These are phyloP conservation scores for Ataeniobius toweri DNA, from an alignment of 2,797 vertebrate genomes.

Conservation along the genomic window DNA sequence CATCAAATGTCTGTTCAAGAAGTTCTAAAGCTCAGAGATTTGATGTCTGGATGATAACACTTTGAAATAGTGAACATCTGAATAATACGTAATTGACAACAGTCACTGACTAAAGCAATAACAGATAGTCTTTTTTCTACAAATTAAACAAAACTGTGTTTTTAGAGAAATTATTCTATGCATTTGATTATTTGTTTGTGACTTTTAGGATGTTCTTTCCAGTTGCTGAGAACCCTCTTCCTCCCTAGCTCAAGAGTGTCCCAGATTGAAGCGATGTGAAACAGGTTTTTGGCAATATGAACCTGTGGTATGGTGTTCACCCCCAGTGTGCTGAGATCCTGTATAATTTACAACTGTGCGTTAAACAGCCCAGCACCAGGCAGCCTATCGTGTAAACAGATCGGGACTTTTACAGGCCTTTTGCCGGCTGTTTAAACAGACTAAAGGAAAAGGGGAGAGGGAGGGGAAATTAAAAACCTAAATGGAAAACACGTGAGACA, in stretches of 20 bases:
- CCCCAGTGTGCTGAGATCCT: conserved; percentile 70
- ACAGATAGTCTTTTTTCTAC: conserved; percentile 24
- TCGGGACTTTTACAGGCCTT: conserved; percentile 74
- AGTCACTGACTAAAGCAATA: background rate
- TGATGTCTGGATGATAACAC: conserved; percentile 21
- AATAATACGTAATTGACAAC: conserved; percentile 11
- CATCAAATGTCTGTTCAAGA: background rate
- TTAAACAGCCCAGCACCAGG: conserved; percentile 79
- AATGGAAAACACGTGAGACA: conserved; percentile 82
- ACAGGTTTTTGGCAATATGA: conserved; percentile 68
- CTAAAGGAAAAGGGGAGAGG: conserved; percentile 87
- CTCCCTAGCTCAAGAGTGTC: conserved; percentile 42
- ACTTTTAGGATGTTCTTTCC: conserved; percentile 15
- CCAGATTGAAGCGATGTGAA: conserved; percentile 53
- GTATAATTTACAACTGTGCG: conserved; percentile 76
- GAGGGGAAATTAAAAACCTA: conserved; percentile 88
- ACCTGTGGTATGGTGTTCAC: conserved; percentile 64
- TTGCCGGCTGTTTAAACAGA: conserved; percentile 79
- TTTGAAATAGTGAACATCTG: conserved; percentile 20
- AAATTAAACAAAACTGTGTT: conserved; percentile 38
- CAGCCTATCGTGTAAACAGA: conserved; percentile 79
- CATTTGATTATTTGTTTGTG: conserved; percentile 10
- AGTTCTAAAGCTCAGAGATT: conserved; percentile 2
- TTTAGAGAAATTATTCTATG: conserved; percentile 9
- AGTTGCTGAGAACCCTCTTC: conserved; percentile 29